These are phyloP conservation scores for Drosophila borealis DNA, from an alignment of 2,888 invertebrate genomes.

Conservation along the genomic window DNA sequence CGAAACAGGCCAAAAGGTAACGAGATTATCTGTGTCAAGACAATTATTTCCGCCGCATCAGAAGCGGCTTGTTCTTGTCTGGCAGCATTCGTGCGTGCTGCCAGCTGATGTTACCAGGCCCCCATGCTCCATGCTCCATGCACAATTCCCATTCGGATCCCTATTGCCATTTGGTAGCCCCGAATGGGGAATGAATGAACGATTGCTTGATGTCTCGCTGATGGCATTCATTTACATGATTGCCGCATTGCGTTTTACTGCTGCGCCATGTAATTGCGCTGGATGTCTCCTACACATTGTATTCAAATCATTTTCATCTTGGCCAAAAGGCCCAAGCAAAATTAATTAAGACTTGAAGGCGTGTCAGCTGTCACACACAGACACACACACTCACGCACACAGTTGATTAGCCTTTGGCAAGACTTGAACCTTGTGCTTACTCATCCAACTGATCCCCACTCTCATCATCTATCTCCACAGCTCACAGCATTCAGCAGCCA, in stretches of 20 bases:
- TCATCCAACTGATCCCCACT: conserved; percentile 38
- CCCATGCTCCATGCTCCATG: neutral
- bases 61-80: conserved; percentile 60
- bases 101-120: conserved; percentile 17
- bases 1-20: conserved; percentile 67
- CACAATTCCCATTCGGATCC: conserved; percentile 13
- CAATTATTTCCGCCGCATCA: conserved; percentile 82
- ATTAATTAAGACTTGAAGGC: conserved; percentile 70
- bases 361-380: conserved; percentile 40
- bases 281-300: conserved; percentile 30
- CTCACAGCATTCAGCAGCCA: conserved; percentile 3
- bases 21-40: conserved; percentile 82
- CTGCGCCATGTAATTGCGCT: conserved; percentile 60
- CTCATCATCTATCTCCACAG: conserved; percentile 30
- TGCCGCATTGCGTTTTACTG: conserved; percentile 81
- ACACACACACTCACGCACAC: conserved; percentile 9
- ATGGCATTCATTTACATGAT: conserved; percentile 80
- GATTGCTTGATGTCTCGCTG: conserved; percentile 53
- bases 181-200: conserved; percentile 34
- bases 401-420: conserved; percentile 44
- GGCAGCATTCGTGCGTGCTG: conserved; percentile 68
- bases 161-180: conserved; percentile 21
- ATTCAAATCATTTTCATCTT: conserved; percentile 63
- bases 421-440: conserved; percentile 39
- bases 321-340: conserved; percentile 39